Evolutionary conservation across 2,113 vertebrate species (phyloP).

Genomic region (Lethenteron camtschaticum): DNA sequence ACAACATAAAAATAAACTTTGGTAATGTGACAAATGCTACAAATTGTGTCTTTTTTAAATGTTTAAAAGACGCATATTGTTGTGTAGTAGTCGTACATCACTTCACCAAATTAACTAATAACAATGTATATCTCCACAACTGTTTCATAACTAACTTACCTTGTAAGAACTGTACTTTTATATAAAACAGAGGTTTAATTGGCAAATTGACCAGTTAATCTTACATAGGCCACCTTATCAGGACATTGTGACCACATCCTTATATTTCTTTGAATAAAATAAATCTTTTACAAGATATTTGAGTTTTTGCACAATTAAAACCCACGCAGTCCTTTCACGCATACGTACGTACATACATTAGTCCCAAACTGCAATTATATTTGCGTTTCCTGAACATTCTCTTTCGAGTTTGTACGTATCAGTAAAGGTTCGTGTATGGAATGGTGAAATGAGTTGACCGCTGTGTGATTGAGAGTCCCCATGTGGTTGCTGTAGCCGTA

Average conservation of each 20-base stretch:
- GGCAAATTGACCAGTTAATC: neutral
- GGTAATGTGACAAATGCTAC: conserved; percentile 5
- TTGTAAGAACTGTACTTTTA: conserved; percentile 3
- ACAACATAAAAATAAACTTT: conserved; percentile 1
- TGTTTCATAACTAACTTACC: neutral
- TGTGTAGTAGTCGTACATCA: conserved; percentile 5
- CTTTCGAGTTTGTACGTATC: conserved; percentile 76
- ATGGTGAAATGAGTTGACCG: conserved; percentile 3
- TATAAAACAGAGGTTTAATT: conserved; percentile 2
- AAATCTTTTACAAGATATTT: conserved; percentile 3
- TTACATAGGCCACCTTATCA: conserved; percentile 2
- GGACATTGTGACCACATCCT: conserved; percentile 5
- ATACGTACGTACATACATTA: neutral
- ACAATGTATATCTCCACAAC: neutral
- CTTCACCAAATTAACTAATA: conserved; percentile 5
- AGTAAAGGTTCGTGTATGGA: conserved; percentile 52
- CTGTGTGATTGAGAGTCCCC: conserved; percentile 1
- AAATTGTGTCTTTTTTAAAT: conserved; percentile 1
- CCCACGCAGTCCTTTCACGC: conserved; percentile 1
- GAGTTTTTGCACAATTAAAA: conserved; percentile 2
- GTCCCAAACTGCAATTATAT: conserved; percentile 45
- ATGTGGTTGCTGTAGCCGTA: conserved; percentile 6
- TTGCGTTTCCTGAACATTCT: conserved; percentile 97
- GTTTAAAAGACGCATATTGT: neutral
- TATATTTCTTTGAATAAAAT: conserved; percentile 1